A percentile compares a stretch with the other conserved stretches of the same genome.
Evolutionary conservation across 1,140 invertebrate species (phyloP).

Genomic region (Leptinotarsa undecemlineata): DNA sequence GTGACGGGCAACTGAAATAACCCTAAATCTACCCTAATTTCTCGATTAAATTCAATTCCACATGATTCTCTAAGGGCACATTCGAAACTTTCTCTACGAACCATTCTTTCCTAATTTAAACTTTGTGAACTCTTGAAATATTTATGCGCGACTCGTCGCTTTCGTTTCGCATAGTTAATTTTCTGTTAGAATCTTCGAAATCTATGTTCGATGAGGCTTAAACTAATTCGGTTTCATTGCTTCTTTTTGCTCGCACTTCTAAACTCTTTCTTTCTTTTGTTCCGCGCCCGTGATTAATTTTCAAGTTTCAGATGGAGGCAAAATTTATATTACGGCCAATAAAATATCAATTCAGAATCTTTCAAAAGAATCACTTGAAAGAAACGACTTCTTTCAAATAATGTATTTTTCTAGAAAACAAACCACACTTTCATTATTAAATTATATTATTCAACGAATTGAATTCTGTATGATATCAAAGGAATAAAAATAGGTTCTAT

Average conservation of each 20-base stretch:
- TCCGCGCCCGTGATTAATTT: not conserved
- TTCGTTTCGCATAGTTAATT: conserved; percentile 6
- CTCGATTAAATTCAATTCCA: conserved; percentile 2
- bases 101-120: conserved; percentile 6
- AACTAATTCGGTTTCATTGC: not conserved
- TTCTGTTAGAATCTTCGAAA: conserved; percentile 3
- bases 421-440: no score
- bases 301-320: not conserved
- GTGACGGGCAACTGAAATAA: not conserved
- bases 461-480: no score
- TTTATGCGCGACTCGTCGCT: not conserved
- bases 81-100: not conserved
- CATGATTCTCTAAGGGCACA: not conserved
- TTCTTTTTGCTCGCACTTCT: not conserved
- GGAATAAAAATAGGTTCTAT: no score
- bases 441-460: no score
- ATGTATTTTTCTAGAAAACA: no score
- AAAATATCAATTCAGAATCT: no score
- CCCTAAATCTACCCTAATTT: not conserved
- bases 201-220: conserved; percentile 3
- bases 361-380: no score
- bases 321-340: no score
- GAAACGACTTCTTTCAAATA: no score
- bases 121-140: not conserved
- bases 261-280: not conserved